Conservation (phyloP, 2,888 invertebrate species). For the Imbricaverruca yamaguchii region DNA sequence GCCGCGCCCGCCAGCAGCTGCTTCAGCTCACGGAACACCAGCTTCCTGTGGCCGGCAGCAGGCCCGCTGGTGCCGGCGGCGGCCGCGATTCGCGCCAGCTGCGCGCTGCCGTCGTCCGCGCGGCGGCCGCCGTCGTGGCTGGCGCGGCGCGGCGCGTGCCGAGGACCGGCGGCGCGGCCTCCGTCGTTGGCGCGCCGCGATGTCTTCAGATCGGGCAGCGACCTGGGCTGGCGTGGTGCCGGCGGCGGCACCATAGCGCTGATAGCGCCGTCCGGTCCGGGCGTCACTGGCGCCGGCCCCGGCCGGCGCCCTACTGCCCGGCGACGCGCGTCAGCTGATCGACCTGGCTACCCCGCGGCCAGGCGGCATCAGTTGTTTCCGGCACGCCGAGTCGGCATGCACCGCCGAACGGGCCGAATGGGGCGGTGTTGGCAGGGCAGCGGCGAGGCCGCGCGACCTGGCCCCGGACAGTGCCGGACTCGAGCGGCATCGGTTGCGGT, state of each 20-base stretch:
- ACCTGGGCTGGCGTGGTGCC: not conserved
- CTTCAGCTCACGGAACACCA: slow-evolving; percentile 23
- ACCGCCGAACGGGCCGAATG: not conserved
- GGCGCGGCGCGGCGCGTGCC: too few relatives aligned
- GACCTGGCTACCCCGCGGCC: not conserved
- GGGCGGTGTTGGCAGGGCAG: too few relatives aligned
- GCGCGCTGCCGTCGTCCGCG: not conserved
- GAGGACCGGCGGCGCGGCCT: too few relatives aligned
- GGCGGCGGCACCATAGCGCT: not conserved
- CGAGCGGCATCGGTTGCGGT: too few relatives aligned
- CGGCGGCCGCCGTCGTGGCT: not conserved
- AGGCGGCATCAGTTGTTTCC: too few relatives aligned
- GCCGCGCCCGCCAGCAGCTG: slow-evolving; percentile 5
- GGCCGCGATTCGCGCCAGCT: not conserved
- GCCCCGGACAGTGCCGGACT: not conserved
- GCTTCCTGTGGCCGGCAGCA: not conserved
- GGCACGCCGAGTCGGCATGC: not conserved
- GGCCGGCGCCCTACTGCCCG: not conserved
- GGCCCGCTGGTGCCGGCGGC: not conserved
- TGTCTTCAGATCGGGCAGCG: not conserved
- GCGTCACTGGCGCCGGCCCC: not conserved
- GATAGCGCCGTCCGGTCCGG: not conserved
- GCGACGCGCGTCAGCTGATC: not conserved
- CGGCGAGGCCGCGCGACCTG: not conserved
- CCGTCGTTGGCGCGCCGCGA: not conserved